These are phyloP conservation scores for Pristis pectinata DNA, from an alignment of 2,797 vertebrate species.

Conservation along the genomic window DNA sequence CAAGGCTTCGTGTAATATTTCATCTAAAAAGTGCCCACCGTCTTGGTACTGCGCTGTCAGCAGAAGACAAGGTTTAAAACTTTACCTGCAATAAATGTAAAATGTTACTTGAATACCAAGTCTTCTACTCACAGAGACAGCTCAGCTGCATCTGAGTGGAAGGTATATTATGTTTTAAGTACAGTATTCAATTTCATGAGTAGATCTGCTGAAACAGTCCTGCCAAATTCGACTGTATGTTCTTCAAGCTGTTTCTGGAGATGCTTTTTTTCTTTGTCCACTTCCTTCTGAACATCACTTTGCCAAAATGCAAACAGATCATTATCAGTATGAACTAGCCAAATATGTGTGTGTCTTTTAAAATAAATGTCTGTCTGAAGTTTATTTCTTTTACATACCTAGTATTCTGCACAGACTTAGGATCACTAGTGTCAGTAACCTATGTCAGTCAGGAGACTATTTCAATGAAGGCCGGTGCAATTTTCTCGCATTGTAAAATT, in stretches of 20 bases:
- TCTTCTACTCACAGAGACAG: not conserved
- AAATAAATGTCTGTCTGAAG: not conserved
- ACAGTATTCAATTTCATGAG: not conserved
- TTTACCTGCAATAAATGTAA: not conserved
- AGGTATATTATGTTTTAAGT: not conserved
- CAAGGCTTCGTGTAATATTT: not conserved
- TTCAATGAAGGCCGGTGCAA: not conserved
- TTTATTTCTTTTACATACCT: no score
- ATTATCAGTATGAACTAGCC: no score
- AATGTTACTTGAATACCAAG: not conserved
- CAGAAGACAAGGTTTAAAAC: not conserved
- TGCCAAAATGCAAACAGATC: no score
- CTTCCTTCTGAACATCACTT: not conserved
- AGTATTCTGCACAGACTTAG: not conserved
- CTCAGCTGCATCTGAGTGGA: not conserved
- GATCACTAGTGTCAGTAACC: not conserved
- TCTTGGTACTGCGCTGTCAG: not conserved
- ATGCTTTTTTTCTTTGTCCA: not conserved
- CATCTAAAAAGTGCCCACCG: not conserved
- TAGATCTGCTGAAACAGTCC: not conserved
- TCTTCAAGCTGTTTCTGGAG: not conserved
- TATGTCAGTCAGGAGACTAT: not conserved
- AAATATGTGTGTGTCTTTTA: not conserved
- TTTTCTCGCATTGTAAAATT: not conserved
- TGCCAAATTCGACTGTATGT: not conserved